Evolutionary conservation across 1,140 invertebrate species (phyloP), one percentile per base, ranked within the genome.

Genomic region (Diachasma alloeum): DNA sequence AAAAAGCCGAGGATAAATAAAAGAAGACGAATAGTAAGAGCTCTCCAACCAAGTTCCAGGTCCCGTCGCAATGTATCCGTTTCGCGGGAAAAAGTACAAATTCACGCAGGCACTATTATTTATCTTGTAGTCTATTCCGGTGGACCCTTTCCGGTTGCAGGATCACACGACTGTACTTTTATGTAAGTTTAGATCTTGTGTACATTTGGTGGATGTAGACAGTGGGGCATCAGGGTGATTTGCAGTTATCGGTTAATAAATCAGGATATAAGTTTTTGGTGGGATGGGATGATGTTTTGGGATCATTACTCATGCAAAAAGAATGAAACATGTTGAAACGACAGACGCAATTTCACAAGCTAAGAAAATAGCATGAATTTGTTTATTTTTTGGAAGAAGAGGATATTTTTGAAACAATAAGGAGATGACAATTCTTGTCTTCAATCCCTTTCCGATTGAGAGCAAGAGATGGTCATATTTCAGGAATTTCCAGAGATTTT

Each of bases 171-270:
- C 26, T 31, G 46, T 13, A 59, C 11, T 19, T 56, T 53, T n/a
- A 72, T 53, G 31, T 24, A 72, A 24, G 56, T 39, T 42, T 63
- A 0, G 19, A 19, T 63, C 4, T 63, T 63, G 59, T 63, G 9
- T 63, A 31, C 19, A 11, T 26, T 63, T 11, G 8, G 59, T 31
- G 59, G 9, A 63, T 63, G 5, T 6, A 63, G 19, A 19, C n/a
- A 56, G 9, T 26, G 15, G 59, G 19, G 24, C 59, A 63, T 26
- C 22, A 63, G 59, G 82, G 82, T 88, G 87, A 88, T 86, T 88
- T 88, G 87, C 86, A 88, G 79, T 85, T 87, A 87, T 84, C 79
- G 82, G 79, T 87, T 84, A 86, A 88, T 88, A 87, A 88, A 87
- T 88, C 87, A 87, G 83, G 15, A 53, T 53, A 53, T 3, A 31